phyloP scores from a whole-genome alignment of 2,113 vertebrate genomes.

The Podiceps cristatus region DNA sequence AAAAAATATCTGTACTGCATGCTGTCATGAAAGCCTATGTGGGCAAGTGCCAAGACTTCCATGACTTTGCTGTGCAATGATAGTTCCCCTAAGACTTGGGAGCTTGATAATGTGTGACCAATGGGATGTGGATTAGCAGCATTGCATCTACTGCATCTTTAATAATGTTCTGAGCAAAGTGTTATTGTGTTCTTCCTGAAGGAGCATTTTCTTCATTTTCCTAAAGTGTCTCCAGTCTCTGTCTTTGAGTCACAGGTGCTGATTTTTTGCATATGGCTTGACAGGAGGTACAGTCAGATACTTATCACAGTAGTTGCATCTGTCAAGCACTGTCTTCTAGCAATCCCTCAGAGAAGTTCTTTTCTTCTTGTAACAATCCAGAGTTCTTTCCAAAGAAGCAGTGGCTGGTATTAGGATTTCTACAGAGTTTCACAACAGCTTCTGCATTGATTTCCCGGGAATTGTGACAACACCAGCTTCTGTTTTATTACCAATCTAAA shows the following conservation, averaged over 20 bases:
- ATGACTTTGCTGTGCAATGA: neutral
- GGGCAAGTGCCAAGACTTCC: neutral
- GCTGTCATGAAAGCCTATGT: neutral
- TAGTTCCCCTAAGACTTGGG: neutral
- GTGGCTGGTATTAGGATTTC: neutral
- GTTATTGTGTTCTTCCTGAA: neutral
- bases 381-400: neutral
- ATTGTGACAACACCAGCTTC: neutral
- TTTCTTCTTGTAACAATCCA: neutral
- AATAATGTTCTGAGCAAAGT: neutral
- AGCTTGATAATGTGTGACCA: neutral
- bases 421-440: neutral
- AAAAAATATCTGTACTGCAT: neutral
- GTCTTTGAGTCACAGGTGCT: neutral
- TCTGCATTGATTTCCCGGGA: neutral
- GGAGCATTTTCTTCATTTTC: neutral
- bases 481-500: too few species aligned
- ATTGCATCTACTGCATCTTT: neutral
- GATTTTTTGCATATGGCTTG: neutral
- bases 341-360: neutral
- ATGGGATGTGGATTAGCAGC: neutral
- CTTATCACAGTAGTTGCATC: neutral
- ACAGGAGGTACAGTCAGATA: neutral
- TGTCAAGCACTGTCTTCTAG: neutral
- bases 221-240: neutral